A percentile compares a stretch with the other conserved stretches of the same genome.
These are phyloP conservation scores for Drosophila maculinotata DNA, from an alignment of 2,888 invertebrate genomes.

Conservation along the genomic window DNA sequence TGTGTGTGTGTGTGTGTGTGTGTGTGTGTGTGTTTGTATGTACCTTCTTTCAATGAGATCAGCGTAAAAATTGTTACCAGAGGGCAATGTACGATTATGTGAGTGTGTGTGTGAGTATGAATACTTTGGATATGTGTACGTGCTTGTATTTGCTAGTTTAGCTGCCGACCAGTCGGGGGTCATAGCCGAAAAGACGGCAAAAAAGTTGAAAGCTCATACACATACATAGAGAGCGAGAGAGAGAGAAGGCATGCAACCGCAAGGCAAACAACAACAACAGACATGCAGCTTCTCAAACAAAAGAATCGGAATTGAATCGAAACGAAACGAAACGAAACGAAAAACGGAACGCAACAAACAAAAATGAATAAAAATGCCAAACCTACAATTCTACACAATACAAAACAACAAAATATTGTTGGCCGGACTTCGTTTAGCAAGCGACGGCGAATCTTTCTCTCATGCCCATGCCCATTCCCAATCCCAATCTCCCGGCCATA, in stretches of 20 bases:
- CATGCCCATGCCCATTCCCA: constrained; percentile 23
- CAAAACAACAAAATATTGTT: constrained; percentile 19
- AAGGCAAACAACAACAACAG: constrained; percentile 44
- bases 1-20: not conserved
- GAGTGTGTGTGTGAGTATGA: constrained; percentile 19
- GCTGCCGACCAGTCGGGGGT: constrained; percentile 41
- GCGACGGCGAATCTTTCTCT: constrained; percentile 25
- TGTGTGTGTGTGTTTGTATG: constrained; percentile 32
- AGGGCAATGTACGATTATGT: constrained; percentile 76
- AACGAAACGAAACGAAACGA: constrained; percentile 25
- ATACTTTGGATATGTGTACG: constrained; percentile 12
- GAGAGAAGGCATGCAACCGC: constrained; percentile 23
- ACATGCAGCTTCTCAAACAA: constrained; percentile 32
- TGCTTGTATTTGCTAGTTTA: constrained; percentile 18
- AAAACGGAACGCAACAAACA: constrained; percentile 32
- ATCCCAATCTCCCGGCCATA: constrained; percentile 41
- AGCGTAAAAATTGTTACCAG: constrained; percentile 63
- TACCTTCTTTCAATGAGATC: constrained; percentile 75
- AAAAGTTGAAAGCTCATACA: constrained; percentile 62
- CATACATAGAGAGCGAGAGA: not conserved
- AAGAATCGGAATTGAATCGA: constrained; percentile 35
- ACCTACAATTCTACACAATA: constrained; percentile 30
- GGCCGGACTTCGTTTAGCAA: constrained; percentile 38
- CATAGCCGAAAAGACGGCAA: constrained; percentile 44
- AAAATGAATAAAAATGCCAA: constrained; percentile 29